phyloP scores from a whole-genome alignment of 2,797 vertebrate genomes.

The Pogoniulus pusillus region DNA sequence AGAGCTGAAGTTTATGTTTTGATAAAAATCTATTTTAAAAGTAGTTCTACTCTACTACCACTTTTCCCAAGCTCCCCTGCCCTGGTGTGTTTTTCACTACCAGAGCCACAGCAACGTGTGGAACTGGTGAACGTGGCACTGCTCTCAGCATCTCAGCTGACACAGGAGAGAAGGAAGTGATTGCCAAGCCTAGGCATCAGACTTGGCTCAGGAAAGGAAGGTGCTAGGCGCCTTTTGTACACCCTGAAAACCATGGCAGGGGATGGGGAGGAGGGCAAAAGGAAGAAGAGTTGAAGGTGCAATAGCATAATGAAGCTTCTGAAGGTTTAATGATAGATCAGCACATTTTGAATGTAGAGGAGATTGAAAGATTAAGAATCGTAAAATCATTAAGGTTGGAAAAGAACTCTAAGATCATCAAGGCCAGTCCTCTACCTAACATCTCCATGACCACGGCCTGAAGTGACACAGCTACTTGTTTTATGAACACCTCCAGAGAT shows the following conservation, averaged over 20 bases:
- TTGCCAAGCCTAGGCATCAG: constrained; percentile 16
- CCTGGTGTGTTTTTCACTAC: constrained; percentile 50
- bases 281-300: background rate
- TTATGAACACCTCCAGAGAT: too few relatives aligned
- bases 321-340: background rate
- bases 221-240: background rate
- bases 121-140: constrained; percentile 31
- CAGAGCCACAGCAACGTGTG: constrained; percentile 57
- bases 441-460: too few relatives aligned
- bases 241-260: constrained; percentile 8
- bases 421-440: too few relatives aligned
- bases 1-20: constrained; percentile 50
- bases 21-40: constrained; percentile 59
- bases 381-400: too few relatives aligned
- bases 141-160: background rate
- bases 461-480: too few relatives aligned
- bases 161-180: background rate
- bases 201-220: constrained; percentile 20
- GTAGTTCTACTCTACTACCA: constrained; percentile 5
- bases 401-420: too few relatives aligned
- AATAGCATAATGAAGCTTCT: constrained; percentile 15
- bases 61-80: constrained; percentile 68
- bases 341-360: background rate
- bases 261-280: background rate
- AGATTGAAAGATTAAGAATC: background rate